Conservation (phyloP, 2,113 vertebrate species). For the Phalacrocorax pelagicus region DNA sequence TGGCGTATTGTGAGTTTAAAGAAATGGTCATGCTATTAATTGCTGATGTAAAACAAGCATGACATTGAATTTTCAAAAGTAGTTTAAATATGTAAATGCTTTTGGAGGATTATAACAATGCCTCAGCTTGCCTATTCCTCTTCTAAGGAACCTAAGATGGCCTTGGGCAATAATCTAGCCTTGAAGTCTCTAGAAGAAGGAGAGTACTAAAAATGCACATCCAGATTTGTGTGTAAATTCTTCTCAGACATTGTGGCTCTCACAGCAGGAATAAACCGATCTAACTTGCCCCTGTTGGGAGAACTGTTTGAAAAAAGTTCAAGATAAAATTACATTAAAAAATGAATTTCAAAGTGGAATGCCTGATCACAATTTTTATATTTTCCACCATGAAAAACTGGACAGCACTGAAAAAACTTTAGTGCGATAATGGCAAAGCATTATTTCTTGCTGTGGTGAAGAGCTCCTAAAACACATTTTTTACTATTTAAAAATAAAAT, state of each 20-base stretch:
- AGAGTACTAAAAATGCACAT: background rate
- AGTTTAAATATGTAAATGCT: background rate
- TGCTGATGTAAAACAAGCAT: background rate
- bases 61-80: background rate
- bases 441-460: background rate
- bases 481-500: background rate
- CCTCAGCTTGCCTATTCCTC: background rate
- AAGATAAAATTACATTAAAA: background rate
- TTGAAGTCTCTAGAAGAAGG: background rate
- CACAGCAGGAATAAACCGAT: background rate
- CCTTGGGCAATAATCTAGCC: background rate
- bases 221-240: background rate
- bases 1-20: background rate
- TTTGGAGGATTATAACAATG: background rate
- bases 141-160: background rate
- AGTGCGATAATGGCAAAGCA: background rate
- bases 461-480: background rate
- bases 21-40: background rate
- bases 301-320: background rate
- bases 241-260: background rate
- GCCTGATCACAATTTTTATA: background rate
- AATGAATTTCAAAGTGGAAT: background rate
- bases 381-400: background rate
- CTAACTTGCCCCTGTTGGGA: background rate
- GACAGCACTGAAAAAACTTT: background rate